These are phyloP conservation scores for Plagiodera versicolora DNA, from an alignment of 2,888 invertebrate genomes.

Conservation along the genomic window DNA sequence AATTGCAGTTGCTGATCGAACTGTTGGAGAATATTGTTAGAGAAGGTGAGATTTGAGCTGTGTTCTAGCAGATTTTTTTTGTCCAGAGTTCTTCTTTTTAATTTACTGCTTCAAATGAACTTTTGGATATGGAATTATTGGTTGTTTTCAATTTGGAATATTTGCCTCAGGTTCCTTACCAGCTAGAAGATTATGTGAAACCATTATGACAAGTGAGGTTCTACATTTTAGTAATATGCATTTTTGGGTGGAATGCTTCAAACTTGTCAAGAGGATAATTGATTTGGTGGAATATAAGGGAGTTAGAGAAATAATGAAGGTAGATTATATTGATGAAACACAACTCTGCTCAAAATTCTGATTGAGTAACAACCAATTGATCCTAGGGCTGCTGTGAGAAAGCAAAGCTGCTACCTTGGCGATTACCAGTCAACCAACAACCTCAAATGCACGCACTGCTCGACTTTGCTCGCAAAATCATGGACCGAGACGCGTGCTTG, in stretches of 20 bases:
- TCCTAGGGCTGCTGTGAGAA: constrained; percentile 82
- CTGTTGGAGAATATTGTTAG: constrained; percentile 75
- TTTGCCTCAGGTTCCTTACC: constrained; percentile 58
- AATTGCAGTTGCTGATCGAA: constrained; percentile 74
- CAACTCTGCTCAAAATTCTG: background rate
- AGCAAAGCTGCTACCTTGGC: constrained; percentile 77
- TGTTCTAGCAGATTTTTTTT: too few species aligned
- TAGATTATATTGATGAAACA: constrained; percentile 43
- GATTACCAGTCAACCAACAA: constrained; percentile 76
- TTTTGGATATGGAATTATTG: too few species aligned
- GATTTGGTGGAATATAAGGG: constrained; percentile 95
- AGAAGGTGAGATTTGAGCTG: constrained; percentile 40
- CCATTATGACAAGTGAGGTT: constrained; percentile 80
- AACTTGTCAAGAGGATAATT: constrained; percentile 80
- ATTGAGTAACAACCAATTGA: background rate
- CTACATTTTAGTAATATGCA: constrained; percentile 78
- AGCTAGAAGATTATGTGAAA: constrained; percentile 85
- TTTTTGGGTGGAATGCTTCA: constrained; percentile 90
- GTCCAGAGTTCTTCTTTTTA: too few species aligned
- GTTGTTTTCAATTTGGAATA: too few species aligned
- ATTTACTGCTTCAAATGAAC: too few species aligned
- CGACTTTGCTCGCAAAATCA: constrained; percentile 83
- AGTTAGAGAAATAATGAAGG: constrained; percentile 90
- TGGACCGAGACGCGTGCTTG: constrained; percentile 89
- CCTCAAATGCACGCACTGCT: constrained; percentile 81